phyloP scores from a whole-genome alignment of 2,888 invertebrate species.

The Hoplodrina ambigua region DNA sequence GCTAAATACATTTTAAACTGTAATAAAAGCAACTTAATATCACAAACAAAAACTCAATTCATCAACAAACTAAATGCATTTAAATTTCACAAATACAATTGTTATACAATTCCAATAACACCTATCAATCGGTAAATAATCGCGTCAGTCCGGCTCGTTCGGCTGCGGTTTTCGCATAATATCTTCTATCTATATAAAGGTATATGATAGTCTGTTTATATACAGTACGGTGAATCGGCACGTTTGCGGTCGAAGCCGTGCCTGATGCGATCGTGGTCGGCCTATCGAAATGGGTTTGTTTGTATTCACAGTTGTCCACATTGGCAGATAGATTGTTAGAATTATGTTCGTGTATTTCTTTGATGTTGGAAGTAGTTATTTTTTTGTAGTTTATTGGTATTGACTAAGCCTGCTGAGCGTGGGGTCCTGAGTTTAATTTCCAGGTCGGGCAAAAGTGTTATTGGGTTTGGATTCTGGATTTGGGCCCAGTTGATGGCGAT shows the following conservation, averaged over 20 bases:
- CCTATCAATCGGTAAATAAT: constrained; percentile 18
- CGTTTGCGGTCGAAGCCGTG: constrained; percentile 26
- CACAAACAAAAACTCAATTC: not conserved
- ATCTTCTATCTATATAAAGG: not conserved
- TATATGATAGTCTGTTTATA: constrained; percentile 18
- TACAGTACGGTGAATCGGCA: constrained; percentile 19
- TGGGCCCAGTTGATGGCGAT: no score
- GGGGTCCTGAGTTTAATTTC: no score
- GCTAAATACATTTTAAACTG: no score
- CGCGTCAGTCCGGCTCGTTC: not conserved
- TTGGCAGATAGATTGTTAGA: constrained; percentile 2
- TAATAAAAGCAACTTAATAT: no score
- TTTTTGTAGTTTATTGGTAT: not conserved
- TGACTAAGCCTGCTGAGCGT: no score
- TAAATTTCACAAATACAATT: constrained; percentile 1
- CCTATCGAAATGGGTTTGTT: constrained; percentile 13
- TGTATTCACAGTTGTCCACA: not conserved
- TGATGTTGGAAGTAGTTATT: not conserved
- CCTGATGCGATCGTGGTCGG: constrained; percentile 33
- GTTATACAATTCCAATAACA: constrained; percentile 6
- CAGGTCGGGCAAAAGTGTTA: no score
- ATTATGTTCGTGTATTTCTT: constrained; percentile 20
- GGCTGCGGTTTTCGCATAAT: constrained; percentile 13
- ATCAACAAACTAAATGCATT: not conserved
- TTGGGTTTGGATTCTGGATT: no score